These are phyloP conservation scores for Drosophila orosa DNA, from an alignment of 1,140 invertebrate genomes.

Conservation along the genomic window DNA sequence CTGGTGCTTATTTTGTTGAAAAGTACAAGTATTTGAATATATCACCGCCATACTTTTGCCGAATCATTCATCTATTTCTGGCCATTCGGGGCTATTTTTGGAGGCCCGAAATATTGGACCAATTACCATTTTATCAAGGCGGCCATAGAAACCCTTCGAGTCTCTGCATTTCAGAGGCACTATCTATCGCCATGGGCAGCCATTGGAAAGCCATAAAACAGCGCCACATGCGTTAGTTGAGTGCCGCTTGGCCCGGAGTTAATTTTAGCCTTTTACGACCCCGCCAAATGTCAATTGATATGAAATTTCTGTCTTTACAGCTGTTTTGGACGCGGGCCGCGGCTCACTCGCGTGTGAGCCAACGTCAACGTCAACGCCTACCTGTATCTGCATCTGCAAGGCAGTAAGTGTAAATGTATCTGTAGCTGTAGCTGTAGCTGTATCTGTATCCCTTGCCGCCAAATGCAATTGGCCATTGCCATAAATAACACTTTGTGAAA, in stretches of 20 bases:
- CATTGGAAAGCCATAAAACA: conserved; percentile 73
- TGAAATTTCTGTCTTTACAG: conserved; percentile 75
- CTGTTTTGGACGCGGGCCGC: conserved; percentile 41
- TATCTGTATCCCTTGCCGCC: conserved; percentile 15
- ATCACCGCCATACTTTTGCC: conserved; percentile 21
- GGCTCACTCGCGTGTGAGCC: conserved; percentile 60
- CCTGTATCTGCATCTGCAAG: conserved; percentile 12
- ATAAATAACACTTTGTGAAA: conserved; percentile 82
- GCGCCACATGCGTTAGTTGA: conserved; percentile 41
- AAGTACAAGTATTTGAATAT: conserved; percentile 28
- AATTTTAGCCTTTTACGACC: conserved; percentile 74
- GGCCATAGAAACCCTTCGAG: conserved; percentile 11
- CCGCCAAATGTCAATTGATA: conserved; percentile 80
- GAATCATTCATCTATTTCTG: conserved; percentile 50
- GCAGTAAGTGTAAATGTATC: conserved; percentile 15
- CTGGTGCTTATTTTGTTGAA: conserved; percentile 26
- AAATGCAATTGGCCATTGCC: conserved; percentile 79
- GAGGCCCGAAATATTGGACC: conserved; percentile 5
- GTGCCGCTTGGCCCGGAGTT: conserved; percentile 27
- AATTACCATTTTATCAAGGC: conserved; percentile 47
- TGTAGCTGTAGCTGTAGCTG: conserved; percentile 2
- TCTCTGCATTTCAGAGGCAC: neutral
- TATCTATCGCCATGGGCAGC: conserved; percentile 32
- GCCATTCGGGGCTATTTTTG: conserved; percentile 30
- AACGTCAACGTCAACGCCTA: conserved; percentile 54